These are phyloP conservation scores for Hypsopygia costalis DNA, from an alignment of 2,888 invertebrate species.

Conservation along the genomic window DNA sequence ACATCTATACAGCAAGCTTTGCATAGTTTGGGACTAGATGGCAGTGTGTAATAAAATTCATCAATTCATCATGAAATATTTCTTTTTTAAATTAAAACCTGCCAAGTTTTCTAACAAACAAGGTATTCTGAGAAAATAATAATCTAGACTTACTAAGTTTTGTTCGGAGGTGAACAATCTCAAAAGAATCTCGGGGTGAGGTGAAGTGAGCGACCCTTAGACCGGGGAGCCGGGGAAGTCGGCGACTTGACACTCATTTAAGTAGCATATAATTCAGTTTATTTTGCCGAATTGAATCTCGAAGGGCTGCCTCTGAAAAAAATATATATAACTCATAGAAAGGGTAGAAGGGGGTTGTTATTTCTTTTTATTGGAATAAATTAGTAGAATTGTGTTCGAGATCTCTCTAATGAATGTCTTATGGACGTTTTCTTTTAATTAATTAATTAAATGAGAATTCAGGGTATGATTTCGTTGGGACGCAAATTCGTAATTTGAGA, in stretches of 20 bases:
- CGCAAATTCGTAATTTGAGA: slow-evolving; percentile 19
- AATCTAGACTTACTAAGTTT: slow-evolving; percentile 28
- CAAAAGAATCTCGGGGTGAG: slow-evolving; percentile 64
- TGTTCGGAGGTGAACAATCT: slow-evolving; percentile 33
- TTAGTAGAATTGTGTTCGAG: slow-evolving; percentile 62
- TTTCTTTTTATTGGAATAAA: slow-evolving; percentile 70
- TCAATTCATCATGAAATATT: too few species aligned
- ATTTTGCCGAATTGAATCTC: slow-evolving; percentile 73
- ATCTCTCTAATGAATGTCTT: slow-evolving; percentile 65
- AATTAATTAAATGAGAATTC: slow-evolving; percentile 50
- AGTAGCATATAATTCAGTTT: slow-evolving; percentile 87
- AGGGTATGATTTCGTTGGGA: slow-evolving; percentile 19
- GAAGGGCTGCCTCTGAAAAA: slow-evolving; percentile 44
- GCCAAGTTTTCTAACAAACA: too few species aligned
- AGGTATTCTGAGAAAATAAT: too few species aligned
- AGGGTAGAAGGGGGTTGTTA: slow-evolving; percentile 28
- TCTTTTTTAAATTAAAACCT: too few species aligned
- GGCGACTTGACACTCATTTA: slow-evolving; percentile 82
- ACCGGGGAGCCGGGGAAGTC: slow-evolving; percentile 26
- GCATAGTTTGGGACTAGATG: too few species aligned
- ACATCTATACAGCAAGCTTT: too few species aligned
- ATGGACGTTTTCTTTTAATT: slow-evolving; percentile 57
- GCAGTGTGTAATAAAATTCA: too few species aligned
- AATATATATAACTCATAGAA: slow-evolving; percentile 12
- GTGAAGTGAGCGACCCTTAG: slow-evolving; percentile 57